Evolutionary conservation across 1,140 invertebrate genomes (phyloP), one percentile per base, ranked within the genome.

Genomic region (Argopecten irradians): DNA sequence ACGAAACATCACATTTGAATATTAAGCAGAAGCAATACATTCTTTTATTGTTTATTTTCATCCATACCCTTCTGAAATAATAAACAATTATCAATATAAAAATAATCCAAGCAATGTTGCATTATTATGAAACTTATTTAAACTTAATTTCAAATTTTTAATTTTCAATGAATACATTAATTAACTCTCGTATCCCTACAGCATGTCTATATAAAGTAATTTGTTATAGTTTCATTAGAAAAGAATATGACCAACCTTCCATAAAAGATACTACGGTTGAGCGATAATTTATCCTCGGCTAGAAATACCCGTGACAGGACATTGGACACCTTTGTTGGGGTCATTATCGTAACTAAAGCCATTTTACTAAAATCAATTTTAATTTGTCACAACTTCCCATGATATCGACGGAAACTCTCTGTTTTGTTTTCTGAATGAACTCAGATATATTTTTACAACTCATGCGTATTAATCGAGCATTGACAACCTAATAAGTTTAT

Each of bases 371-470:
- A 71, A 71, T 71, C 55, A 71, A 71, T 71, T 71, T 71, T 71
- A 71, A 71, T 71, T 71, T 71, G 55, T 71, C 55, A 71, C n/a
- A 71, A 71, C n/a, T 71, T 71, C 55, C 55, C 8, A 22, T 71
- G 2, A n/a, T 28, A n/a, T 71, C 55, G 43, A 55, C 43, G 43
- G 43, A 55, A 71, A n/a, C 28, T n/a, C 5, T 28, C n/a, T n/a
- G 55, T 71, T 16, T 28, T 22, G 13, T 71, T 8, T 5, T 71
- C n/a, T 28, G 1, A 71, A 22, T 3, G 55, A 71, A 71, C 28
- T 0, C 13, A 28, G 1, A 0, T 39, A 39, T 5, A 5, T 28
- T n/a, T 1, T 19, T n/a, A 28, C 22, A 16, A n/a, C 5, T 71
- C 55, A 28, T n/a, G 55, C 3, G n/a, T 71, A 71, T 11, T 28